A percentile compares a stretch with the other conserved stretches of the same genome.
These are phyloP conservation scores for Aspiorhynchus laticeps DNA, from an alignment of 2,113 vertebrate genomes.

Conservation along the genomic window DNA sequence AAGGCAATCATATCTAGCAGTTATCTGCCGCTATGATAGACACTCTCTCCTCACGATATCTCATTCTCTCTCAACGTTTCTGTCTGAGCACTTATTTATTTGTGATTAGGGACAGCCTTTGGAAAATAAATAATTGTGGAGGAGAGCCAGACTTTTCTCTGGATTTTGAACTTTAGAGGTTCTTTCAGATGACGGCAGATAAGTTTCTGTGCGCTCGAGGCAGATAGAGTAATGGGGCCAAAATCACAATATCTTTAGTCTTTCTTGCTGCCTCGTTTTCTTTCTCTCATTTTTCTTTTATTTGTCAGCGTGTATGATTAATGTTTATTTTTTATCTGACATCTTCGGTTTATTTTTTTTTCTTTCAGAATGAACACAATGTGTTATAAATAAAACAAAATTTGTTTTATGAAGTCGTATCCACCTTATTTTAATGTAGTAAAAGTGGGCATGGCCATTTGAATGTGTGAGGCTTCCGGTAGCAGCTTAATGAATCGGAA, in stretches of 20 bases:
- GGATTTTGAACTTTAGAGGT: slow-evolving; percentile 69
- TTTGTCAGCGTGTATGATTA: slow-evolving; percentile 3
- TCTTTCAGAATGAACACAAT: neutral
- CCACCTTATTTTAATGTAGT: no score
- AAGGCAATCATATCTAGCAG: slow-evolving; percentile 90
- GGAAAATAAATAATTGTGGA: slow-evolving; percentile 76
- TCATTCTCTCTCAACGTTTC: slow-evolving; percentile 49
- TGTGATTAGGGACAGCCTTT: slow-evolving; percentile 77
- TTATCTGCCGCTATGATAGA: slow-evolving; percentile 83
- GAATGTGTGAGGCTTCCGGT: no score
- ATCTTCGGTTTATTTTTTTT: neutral
- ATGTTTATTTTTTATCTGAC: neutral
- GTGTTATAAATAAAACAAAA: no score
- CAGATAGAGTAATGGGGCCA: neutral
- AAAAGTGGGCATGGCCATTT: no score
- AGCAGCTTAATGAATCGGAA: no score
- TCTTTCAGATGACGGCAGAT: slow-evolving; percentile 54
- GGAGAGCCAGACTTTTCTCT: slow-evolving; percentile 72
- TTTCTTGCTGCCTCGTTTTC: neutral
- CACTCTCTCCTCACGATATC: slow-evolving; percentile 55
- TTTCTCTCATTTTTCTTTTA: neutral
- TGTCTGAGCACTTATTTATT: slow-evolving; percentile 71
- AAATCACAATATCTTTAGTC: neutral
- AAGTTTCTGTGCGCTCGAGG: neutral
- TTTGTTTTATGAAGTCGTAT: neutral